Evolutionary conservation across 2,888 invertebrate species (phyloP), one percentile per base, ranked within the genome.

Genomic region (Operophtera brumata): DNA sequence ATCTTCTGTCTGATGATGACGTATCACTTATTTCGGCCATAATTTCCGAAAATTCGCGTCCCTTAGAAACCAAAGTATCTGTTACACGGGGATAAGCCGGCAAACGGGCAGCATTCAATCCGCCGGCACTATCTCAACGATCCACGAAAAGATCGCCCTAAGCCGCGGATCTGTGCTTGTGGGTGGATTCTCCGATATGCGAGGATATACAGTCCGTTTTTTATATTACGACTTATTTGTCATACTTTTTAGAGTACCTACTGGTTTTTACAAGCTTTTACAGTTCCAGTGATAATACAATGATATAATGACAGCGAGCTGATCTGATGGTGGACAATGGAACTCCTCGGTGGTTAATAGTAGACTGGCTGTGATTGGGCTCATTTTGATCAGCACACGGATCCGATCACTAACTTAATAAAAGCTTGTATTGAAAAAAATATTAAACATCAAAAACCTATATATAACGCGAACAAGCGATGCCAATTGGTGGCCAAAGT

Each of bases 41-140:
- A 5, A 10, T 2, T n/a, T 12, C 11, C 44, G 20, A 47, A 28
- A 40, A 20, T 12, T 43, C 47, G 9, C 36, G 28, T 37, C 47
- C 25, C 39, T 44, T n/a, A 46, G 73, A 36, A 40, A 41, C 36
- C 37, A 45, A 79, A 80, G 79, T 84, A 78, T 80, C 75, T 74
- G 78, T 77, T 78, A 79, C 73, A 73, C 69, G 68, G 74, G 79
- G 82, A 84, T 84, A 82, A 85, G 79, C 80, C 71, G 65, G 69
- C 67, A 78, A 82, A 77, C 75, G 79, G 81, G 73, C 73, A 78
- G 76, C 80, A 80, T 84, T 85, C 84, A 84, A 84, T 84, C 81
- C 79, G 71, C 70, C 71, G 68, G 51, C 71, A 72, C 80, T 82
- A 82, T 83, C 82, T 75, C 67, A 65, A 71, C 73, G 74, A 79